A percentile compares a stretch with the other conserved stretches of the same genome.
Conservation (phyloP, 53 echinoderm and acorn worm genomes). For the Luidia sarsii region DNA sequence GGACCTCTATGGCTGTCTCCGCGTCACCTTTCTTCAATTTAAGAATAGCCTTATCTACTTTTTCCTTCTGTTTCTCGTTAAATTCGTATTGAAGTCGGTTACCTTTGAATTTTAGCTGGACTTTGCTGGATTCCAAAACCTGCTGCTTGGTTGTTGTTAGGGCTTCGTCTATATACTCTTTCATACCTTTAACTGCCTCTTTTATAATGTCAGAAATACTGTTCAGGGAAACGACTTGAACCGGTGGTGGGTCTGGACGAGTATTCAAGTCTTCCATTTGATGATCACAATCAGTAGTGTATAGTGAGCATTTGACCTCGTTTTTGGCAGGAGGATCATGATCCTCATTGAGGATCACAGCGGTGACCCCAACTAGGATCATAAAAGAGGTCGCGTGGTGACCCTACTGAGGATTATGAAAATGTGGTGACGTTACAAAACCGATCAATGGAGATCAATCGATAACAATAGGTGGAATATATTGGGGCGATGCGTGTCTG, state of each 20-base stretch:
- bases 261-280: too few relatives aligned
- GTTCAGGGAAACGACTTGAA: conserved; percentile 6
- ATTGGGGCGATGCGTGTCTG: too few relatives aligned
- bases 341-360: too few relatives aligned
- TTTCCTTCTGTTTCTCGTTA: not conserved
- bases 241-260: conserved; percentile 1
- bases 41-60: not conserved
- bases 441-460: too few relatives aligned
- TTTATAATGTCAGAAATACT: conserved; percentile 22
- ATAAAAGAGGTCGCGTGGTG: too few relatives aligned
- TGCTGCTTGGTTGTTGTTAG: conserved; percentile 2
- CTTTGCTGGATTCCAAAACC: not conserved
- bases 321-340: too few relatives aligned
- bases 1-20: not conserved
- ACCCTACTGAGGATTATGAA: too few relatives aligned
- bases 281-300: too few relatives aligned
- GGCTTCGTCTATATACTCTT: conserved; percentile 26
- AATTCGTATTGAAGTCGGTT: not conserved
- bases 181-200: conserved; percentile 3
- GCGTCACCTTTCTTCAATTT: not conserved
- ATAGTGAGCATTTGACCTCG: too few relatives aligned
- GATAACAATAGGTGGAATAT: too few relatives aligned
- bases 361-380: too few relatives aligned
- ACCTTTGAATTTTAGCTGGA: not conserved
- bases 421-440: too few relatives aligned